phyloP scores from a whole-genome alignment of 2,888 invertebrate genomes.

The Myopa tessellatipennis region DNA sequence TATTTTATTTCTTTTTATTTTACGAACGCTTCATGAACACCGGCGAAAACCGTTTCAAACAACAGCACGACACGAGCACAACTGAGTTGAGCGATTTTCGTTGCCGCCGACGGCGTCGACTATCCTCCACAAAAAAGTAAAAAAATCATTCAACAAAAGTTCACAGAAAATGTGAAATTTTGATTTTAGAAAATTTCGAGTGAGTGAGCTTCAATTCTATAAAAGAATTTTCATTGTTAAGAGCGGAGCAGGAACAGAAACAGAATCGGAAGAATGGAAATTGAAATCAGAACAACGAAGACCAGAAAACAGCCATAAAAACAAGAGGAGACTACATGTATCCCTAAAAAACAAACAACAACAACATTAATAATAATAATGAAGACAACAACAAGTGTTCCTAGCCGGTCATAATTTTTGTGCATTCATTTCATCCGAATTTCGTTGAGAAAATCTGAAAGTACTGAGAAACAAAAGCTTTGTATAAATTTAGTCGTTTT shows the following conservation, averaged over 20 bases:
- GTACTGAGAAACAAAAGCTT: no score
- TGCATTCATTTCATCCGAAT: no score
- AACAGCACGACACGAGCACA: conserved; percentile 50
- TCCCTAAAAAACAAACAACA: conserved; percentile 12
- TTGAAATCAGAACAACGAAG: neutral
- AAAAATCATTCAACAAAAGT: neutral
- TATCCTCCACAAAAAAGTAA: no score
- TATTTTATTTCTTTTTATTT: neutral
- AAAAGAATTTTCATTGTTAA: neutral
- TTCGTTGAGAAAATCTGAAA: no score
- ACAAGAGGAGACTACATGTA: neutral
- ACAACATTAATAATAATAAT: neutral
- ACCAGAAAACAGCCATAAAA: neutral
- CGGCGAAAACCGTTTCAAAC: conserved; percentile 49
- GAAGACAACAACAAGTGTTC: conserved; percentile 6
- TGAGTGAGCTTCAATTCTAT: neutral
- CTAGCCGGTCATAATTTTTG: neutral
- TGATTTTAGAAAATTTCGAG: neutral
- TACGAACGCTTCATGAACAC: conserved; percentile 20
- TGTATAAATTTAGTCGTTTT: neutral
- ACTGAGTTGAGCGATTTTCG: conserved; percentile 39
- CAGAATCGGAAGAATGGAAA: neutral
- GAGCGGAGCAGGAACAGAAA: neutral
- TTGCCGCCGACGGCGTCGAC: no score
- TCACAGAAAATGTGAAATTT: neutral